Evolutionary conservation across 2,797 vertebrate species (phyloP), one percentile per base, ranked within the genome.

Genomic region (Acropternis orthonyx): DNA sequence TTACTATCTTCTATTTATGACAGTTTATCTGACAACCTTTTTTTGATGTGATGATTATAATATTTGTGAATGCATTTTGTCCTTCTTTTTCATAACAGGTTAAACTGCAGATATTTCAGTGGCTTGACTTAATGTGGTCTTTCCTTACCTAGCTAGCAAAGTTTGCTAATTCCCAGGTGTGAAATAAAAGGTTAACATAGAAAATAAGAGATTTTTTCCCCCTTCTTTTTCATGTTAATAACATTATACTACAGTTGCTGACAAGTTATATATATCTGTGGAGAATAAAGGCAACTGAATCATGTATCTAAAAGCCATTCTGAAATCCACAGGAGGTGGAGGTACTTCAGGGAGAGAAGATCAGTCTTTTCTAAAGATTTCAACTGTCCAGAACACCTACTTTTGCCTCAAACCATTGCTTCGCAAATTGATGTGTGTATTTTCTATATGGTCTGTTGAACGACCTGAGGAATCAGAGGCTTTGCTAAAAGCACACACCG

Each of bases 41-140:
- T 94, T 82, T 87, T 36, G 30, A 90, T 79, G 32, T 2, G 1
- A 46, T 52, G 34, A 46, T 72, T 62, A 44, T 48, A 68, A 66
- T 86, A 88, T 91, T 93, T 92, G 36, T 83, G 72, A 95, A 68
- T 54, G 22, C 8, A 34, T 91, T 95, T 94, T 89, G 32, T 84
- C 55, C 26, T 88, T 55, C 67, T 92, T 92, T 85, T 91, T 43
- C 27, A 6, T 80, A 91, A 72, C 24, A 88, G 69, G 36, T 88
- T 93, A 75, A 92, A 91, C 24, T n/a, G 55, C 44, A 93, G 69
- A 34, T 88, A 73, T 88, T 93, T 86, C 63, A 62, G 30, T 59
- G 23, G 22, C 30, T 92, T 91, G 69, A 92, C 34, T 92, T 89
- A 88, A 92, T 76, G 37, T 72, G 41, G 79, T 71, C 62, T 88